These are phyloP conservation scores for Drosophila setosimentum DNA, from an alignment of 2,888 invertebrate species.

Conservation along the genomic window DNA sequence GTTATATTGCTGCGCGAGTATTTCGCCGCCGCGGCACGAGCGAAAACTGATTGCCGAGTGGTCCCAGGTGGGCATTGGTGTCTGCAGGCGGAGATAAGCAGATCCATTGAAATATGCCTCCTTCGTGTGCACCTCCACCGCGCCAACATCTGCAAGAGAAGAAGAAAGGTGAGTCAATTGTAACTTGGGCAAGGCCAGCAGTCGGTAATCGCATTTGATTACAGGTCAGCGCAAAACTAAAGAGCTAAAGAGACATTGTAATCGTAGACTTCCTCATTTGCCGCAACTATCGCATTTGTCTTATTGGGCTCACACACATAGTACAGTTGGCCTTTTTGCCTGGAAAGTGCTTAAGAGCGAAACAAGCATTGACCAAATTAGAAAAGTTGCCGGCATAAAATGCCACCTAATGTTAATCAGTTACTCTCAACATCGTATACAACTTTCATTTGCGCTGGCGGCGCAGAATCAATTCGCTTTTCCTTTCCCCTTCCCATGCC, in stretches of 20 bases:
- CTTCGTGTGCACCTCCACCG: constrained; percentile 85
- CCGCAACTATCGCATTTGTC: constrained; percentile 34
- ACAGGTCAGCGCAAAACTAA: constrained; percentile 19
- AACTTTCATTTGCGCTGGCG: constrained; percentile 74
- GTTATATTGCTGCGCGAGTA: constrained; percentile 90
- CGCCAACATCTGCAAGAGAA: constrained; percentile 75
- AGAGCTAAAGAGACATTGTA: constrained; percentile 31
- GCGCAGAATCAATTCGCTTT: constrained; percentile 61
- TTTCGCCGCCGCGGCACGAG: constrained; percentile 91
- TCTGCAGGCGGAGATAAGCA: constrained; percentile 90
- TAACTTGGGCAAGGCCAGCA: constrained; percentile 52
- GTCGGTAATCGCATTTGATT: constrained; percentile 70
- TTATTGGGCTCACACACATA: constrained; percentile 32
- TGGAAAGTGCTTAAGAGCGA: constrained; percentile 60
- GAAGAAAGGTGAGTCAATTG: constrained; percentile 35
- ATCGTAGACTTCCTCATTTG: constrained; percentile 62
- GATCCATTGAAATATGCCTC: constrained; percentile 95
- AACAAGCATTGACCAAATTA: constrained; percentile 72
- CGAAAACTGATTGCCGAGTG: constrained; percentile 93
- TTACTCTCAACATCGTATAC: constrained; percentile 30
- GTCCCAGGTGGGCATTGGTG: constrained; percentile 91
- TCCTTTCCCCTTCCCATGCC: constrained; percentile 8
- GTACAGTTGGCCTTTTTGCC: constrained; percentile 19
- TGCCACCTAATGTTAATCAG: constrained; percentile 42
- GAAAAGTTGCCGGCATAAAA: constrained; percentile 47